These are phyloP conservation scores for Trachymyrmex septentrionalis DNA, from an alignment of 1,140 invertebrate species.

Conservation along the genomic window DNA sequence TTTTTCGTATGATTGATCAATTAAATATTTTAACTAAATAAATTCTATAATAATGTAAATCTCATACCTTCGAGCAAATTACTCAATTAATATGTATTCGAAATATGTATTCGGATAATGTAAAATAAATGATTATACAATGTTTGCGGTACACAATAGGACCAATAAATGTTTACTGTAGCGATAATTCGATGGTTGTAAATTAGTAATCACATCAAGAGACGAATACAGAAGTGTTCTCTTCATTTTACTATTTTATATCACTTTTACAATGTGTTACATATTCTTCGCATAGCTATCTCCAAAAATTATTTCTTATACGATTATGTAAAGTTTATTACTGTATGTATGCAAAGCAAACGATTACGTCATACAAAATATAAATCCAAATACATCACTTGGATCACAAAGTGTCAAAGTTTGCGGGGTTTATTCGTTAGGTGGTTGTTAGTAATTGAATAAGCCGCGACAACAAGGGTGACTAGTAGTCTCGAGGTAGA, in stretches of 20 bases:
- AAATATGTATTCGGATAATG: neutral
- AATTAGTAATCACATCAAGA: neutral
- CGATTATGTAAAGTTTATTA: neutral
- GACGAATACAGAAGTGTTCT: neutral
- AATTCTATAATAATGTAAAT: neutral
- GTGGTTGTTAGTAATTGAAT: constrained; percentile 77
- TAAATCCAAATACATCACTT: neutral
- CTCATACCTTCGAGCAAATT: neutral
- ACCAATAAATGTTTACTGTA: neutral
- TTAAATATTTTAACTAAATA: constrained; percentile 40
- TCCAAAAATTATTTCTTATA: neutral
- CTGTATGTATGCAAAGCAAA: neutral
- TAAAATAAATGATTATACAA: neutral
- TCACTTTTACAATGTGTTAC: neutral
- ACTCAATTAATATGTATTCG: neutral
- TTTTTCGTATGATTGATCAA: constrained; percentile 5
- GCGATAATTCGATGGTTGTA: neutral
- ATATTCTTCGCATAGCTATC: neutral
- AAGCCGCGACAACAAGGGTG: constrained; percentile 74
- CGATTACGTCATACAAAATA: neutral
- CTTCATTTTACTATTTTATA: neutral
- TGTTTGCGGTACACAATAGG: neutral
- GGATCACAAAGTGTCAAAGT: constrained; percentile 25
- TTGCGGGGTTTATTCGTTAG: constrained; percentile 37
- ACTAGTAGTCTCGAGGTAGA: constrained; percentile 51